Evolutionary conservation across 2,113 vertebrate genomes (phyloP), one percentile per base, ranked within the genome.

Genomic region (Beaufortia kweichowensis): DNA sequence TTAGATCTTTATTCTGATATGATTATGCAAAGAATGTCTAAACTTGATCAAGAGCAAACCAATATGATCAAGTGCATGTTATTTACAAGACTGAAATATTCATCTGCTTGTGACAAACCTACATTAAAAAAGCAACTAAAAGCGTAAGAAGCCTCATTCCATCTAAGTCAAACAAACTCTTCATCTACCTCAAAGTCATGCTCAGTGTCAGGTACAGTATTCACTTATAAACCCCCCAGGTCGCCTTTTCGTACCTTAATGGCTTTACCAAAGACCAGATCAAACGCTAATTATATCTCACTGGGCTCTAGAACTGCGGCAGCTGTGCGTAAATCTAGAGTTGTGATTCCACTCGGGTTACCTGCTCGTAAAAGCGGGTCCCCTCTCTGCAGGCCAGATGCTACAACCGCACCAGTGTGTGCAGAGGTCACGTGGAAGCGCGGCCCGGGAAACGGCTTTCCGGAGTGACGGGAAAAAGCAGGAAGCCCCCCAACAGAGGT

Each of bases 241-340:
- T 61, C 10, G 31, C 31, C 21, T 28, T 23, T 24, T 53, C 48
- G 23, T 26, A 56, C 69, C 63, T 68, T 48, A 75, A 72, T 63
- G 14, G 26, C 61, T 79, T 57, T 60, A 62, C 28, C 48, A 67
- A 75, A 71, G 68, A 24, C 65, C 29, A 63, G 60, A 70, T 74
- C 46, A 83, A 78, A 81, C 21, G 59, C 62, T 79, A 81, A 83
- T 84, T 76, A 76, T 62, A 64, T 78, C 75, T 76, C 33, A 12
- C 43, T 57, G 3, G 17, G 65, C 60, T 46, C 17, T 28, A 55
- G 14, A 12, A 48, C 28, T 11, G 19, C 6, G 70, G 53, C 70
- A 81, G 76, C 82, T 82, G 78, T 62, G 21, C 64, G 76, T 70
- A 82, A 81, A 79, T 74, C 41, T 70, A 72, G 82, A 84, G 46